A percentile compares a stretch with the other conserved stretches of the same genome.
These are phyloP conservation scores for Amniataba percoides DNA, from an alignment of 2,797 vertebrate genomes.

Conservation along the genomic window DNA sequence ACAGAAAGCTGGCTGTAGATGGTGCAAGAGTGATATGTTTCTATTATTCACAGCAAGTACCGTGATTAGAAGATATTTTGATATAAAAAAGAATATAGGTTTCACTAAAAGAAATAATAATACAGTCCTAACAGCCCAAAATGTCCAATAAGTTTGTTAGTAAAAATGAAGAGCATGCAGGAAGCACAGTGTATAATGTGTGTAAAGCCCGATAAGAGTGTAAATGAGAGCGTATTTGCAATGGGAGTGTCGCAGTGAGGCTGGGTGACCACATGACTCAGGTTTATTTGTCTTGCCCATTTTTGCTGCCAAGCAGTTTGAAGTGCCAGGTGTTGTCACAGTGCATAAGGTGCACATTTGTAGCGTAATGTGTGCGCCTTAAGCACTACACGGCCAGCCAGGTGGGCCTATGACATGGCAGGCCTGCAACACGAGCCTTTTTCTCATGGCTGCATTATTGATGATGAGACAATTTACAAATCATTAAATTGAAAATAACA, in stretches of 20 bases:
- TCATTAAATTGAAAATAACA: conserved; percentile 75
- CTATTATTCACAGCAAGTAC: conserved; percentile 72
- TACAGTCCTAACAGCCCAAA: conserved; percentile 39
- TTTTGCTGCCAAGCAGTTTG: conserved; percentile 53
- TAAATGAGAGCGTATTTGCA: conserved; percentile 76
- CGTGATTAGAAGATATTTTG: conserved; percentile 50
- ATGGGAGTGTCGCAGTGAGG: conserved; percentile 77
- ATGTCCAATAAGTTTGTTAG: conserved; percentile 53
- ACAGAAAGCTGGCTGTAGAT: conserved; percentile 46
- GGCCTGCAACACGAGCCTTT: conserved; percentile 65
- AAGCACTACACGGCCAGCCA: conserved; percentile 12
- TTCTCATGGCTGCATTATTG: conserved; percentile 72
- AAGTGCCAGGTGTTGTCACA: conserved; percentile 56
- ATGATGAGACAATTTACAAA: conserved; percentile 69
- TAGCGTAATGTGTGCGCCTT: conserved; percentile 30
- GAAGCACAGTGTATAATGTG: conserved; percentile 24
- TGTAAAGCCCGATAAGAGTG: conserved; percentile 53
- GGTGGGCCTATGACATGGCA: conserved; percentile 19
- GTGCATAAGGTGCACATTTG: conserved; percentile 55
- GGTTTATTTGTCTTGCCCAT: conserved; percentile 66
- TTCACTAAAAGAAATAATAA: conserved; percentile 37
- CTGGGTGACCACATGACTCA: conserved; percentile 69
- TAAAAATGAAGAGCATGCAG: conserved; percentile 46
- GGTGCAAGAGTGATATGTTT: conserved; percentile 63
- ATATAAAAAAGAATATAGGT: conserved; percentile 31